phyloP scores from a whole-genome alignment of 64 coral and sea anemone species.

The Montipora foliosa region DNA sequence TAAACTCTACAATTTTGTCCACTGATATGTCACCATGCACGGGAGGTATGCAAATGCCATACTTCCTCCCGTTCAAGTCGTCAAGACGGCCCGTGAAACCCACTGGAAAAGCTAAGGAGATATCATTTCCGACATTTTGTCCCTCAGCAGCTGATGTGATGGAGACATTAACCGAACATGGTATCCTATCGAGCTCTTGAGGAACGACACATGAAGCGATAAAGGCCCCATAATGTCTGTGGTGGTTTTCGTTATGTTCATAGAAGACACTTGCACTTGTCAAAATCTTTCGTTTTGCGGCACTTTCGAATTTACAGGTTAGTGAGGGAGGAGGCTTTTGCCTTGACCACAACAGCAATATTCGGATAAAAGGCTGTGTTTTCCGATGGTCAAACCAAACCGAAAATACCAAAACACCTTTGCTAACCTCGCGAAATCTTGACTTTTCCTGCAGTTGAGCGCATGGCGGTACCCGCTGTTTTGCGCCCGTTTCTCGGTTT shows the following conservation, averaged over 20 bases:
- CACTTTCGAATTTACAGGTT: conserved; percentile 3
- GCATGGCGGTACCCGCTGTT: too few species aligned
- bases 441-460: not conserved
- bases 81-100: not conserved
- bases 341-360: conserved; percentile 10
- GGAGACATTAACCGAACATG: conserved; percentile 34
- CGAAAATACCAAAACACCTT: conserved; percentile 40
- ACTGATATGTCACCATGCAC: conserved; percentile 6
- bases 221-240: conserved; percentile 29
- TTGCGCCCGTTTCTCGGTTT: too few species aligned
- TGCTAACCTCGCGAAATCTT: conserved; percentile 48
- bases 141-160: not conserved
- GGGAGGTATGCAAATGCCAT: conserved; percentile 64
- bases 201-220: conserved; percentile 53
- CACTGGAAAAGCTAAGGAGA: not conserved
- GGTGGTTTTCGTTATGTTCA: conserved; percentile 59
- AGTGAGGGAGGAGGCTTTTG: not conserved
- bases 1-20: conserved; percentile 49
- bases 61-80: not conserved
- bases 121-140: not conserved
- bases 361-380: not conserved
- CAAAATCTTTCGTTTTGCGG: not conserved
- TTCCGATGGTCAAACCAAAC: conserved; percentile 47
- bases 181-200: not conserved
- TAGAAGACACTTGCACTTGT: not conserved